These are phyloP conservation scores for Rhynchotus rufescens DNA, from an alignment of 2,797 vertebrate genomes.

Conservation along the genomic window DNA sequence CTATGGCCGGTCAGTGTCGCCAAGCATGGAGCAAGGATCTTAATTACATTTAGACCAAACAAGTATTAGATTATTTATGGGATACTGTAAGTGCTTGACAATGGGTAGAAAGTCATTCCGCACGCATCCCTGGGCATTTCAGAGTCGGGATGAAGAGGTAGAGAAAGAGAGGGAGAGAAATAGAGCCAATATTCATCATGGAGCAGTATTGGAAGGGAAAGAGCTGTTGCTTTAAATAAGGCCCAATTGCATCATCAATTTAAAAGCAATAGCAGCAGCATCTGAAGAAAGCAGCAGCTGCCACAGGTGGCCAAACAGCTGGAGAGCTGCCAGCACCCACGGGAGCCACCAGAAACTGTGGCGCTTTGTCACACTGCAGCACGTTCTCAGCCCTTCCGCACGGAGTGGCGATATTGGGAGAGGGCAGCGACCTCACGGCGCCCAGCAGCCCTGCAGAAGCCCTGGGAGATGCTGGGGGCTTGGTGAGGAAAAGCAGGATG, in stretches of 20 bases:
- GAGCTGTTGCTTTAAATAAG: slow-evolving; percentile 63
- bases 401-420: fast-evolving
- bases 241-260: slow-evolving; percentile 63
- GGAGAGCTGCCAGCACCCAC: slow-evolving; percentile 56
- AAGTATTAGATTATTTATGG: slow-evolving; percentile 76
- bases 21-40: slow-evolving; percentile 73
- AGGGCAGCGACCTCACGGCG: neutral
- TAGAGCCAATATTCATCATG: slow-evolving; percentile 13
- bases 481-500: neutral
- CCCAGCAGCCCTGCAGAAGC: neutral
- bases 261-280: slow-evolving; percentile 56
- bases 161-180: slow-evolving; percentile 33
- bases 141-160: neutral
- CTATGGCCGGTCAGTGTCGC: slow-evolving; percentile 70
- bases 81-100: slow-evolving; percentile 65
- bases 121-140: slow-evolving; percentile 41
- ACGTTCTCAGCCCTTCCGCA: neutral
- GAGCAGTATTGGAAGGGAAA: slow-evolving; percentile 28
- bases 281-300: slow-evolving; percentile 58
- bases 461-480: neutral
- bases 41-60: slow-evolving; percentile 78
- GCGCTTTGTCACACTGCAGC: neutral
- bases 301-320: slow-evolving; percentile 72
- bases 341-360: neutral
- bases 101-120: slow-evolving; percentile 56